Base-by-base conservation (phyloP, 2,797 vertebrate species). In the Dendrocincla tyrannina region DNA sequence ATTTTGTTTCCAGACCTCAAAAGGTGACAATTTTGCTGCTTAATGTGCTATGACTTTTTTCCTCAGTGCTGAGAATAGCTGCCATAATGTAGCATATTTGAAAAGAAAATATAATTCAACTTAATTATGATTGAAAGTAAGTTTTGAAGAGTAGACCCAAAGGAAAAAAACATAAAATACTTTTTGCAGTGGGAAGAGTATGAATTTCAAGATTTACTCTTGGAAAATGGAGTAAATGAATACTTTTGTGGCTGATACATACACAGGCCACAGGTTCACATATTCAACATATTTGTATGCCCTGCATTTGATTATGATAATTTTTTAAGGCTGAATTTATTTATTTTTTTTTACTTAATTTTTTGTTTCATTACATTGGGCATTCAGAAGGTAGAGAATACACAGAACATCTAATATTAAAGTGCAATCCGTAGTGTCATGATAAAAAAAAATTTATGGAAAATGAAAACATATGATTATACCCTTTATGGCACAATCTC, bases 1-100 rank as follows among this genome's bases (percentile, higher is more conserved):
- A 68, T 78, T 59, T 84, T 89, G 19, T 77, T 91, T 92, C 47
- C 44, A 69, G 75, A 76, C 30, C 50, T 88, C 49, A 81, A 41
- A 96, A 93, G 9, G 24, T 68, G 60, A 37, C 47, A 56, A 11
- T 60, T 89, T 92, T 84, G 14, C 50, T 85, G n/a, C 49, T 88
- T 93, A 49, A 41, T 86, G 35, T 86, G 41, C 19, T 92, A 12
- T 44, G 46, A 37, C 23, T 46, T 77, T 78, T 76, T 75, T 56
- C n/a, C 41, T 62, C 19, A 81, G 18, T 63, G 15, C 25, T 83
- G 59, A 79, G 60, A 85, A 84, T 63, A 88, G 44, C 46, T 62
- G 1, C 66, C 73, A 39, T 64, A 62, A 91, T 69, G 20, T 66
- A 74, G 69, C 14, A 33, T 87, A 3, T 44, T 32, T 72, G 47